A percentile compares a stretch with the other conserved stretches of the same genome.
phyloP scores from a whole-genome alignment of 2,113 vertebrate genomes.

The Dunckerocampus dactyliophorus region DNA sequence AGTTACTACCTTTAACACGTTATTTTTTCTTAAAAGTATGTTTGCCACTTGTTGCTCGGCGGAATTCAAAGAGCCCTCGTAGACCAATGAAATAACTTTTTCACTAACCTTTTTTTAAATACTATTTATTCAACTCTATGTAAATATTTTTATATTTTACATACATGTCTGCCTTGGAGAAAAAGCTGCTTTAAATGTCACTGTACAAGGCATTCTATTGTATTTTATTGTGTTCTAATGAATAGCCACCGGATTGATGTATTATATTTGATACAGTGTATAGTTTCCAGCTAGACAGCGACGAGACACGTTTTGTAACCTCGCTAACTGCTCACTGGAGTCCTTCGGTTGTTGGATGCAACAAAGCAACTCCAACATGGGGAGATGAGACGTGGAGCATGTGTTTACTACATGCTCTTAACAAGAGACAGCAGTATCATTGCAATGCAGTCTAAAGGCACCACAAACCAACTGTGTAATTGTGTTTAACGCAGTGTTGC shows the following conservation, averaged over 20 bases:
- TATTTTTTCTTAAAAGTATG: no score
- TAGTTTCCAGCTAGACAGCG: background rate
- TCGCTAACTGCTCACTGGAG: background rate
- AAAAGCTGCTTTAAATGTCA: no score
- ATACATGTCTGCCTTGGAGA: no score
- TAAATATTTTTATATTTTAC: no score
- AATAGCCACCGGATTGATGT: background rate
- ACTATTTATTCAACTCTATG: no score
- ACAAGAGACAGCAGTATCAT: background rate
- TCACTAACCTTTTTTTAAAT: no score
- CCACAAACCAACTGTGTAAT: conserved; percentile 7
- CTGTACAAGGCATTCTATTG: no score
- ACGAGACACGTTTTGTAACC: background rate
- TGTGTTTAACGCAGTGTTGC: background rate
- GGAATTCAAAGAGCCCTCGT: no score
- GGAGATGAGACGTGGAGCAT: background rate
- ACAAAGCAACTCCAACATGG: background rate
- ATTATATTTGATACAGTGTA: no score
- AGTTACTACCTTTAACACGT: no score
- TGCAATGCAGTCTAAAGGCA: background rate
- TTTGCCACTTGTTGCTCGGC: no score
- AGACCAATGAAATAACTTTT: no score
- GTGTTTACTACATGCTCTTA: background rate
- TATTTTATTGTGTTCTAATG: background rate
- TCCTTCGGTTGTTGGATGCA: background rate